A percentile compares a stretch with the other conserved stretches of the same genome.
These are phyloP conservation scores for Aphelenchoides besseyi DNA, from an alignment of 1,140 invertebrate species.

Conservation along the genomic window DNA sequence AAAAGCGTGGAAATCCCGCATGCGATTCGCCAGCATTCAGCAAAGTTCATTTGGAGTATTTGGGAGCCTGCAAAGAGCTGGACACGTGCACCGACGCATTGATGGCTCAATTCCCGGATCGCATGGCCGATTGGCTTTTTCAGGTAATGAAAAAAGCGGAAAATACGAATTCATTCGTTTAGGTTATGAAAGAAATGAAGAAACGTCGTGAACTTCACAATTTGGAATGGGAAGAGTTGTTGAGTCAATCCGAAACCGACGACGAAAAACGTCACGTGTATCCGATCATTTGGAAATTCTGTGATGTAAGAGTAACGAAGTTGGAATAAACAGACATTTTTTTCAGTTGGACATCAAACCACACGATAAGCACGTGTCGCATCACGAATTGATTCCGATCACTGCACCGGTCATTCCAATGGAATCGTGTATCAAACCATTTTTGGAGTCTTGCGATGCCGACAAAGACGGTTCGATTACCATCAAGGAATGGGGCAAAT, in stretches of 20 bases:
- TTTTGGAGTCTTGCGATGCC: conserved; percentile 80
- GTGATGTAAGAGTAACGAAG: too few species aligned
- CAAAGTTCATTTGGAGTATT: conserved; percentile 86
- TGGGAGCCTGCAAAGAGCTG: conserved; percentile 66
- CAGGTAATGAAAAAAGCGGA: too few species aligned
- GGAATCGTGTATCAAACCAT: conserved; percentile 91
- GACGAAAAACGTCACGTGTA: conserved; percentile 73
- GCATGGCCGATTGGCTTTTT: conserved; percentile 94
- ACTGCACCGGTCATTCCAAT: conserved; percentile 82
- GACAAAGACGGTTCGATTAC: conserved; percentile 83
- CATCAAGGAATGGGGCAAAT: conserved; percentile 84
- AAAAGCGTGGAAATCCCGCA: conserved; percentile 67
- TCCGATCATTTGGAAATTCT: conserved; percentile 91
- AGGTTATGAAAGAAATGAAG: conserved; percentile 77
- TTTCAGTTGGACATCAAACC: conserved; percentile 73
- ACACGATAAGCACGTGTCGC: conserved; percentile 74
- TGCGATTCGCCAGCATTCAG: conserved; percentile 44
- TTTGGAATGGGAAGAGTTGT: conserved; percentile 75
- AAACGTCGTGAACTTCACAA: conserved; percentile 80
- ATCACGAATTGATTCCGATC: conserved; percentile 89
- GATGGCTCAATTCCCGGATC: conserved; percentile 70
- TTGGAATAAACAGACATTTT: too few species aligned
- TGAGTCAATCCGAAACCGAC: conserved; percentile 70
- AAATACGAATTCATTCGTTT: too few species aligned
- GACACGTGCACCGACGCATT: conserved; percentile 77